Evolutionary conservation across 37 sponge, comb jelly and placozoan genomes (phyloP), one percentile per base, ranked within the genome.

Genomic region (Dysidea cf. avara): DNA sequence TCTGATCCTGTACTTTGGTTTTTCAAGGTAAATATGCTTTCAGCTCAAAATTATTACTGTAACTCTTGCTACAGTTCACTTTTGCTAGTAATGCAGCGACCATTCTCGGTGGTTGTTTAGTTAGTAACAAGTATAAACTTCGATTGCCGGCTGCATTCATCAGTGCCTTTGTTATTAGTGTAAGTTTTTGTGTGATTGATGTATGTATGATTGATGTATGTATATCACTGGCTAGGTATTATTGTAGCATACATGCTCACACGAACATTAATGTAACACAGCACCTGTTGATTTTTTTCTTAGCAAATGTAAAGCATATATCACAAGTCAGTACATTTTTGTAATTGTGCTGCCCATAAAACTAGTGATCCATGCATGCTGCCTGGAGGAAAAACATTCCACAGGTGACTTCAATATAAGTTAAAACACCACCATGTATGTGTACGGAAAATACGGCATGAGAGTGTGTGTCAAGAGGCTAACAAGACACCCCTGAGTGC

Each of bases 71-170:
- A 0, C 74, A 90, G 92, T 95, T 87, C 55, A 91, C 88, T 26
- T 95, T 95, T 81, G 96, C 96, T 31, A 90, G 91, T 63, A 95
- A 90, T 79, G 83, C 96, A 1, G 96, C 96, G 32, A 95, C 96
- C 29, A 68, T 95, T 30, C 61, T 95, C 64, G 92, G 92, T 11
- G 96, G 96, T 11, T 78, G 80, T 22, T 82, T 95, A 25, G 78
- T 88, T 2, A 86, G 75, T 20, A 83, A 79, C 64, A 56, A 37
- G 37, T 92, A 87, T 81, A 88, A 86, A 46, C 53, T 96, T 62
- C 63, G 93, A 22, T 39, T 88, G 24, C 74, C 83, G 31, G 86
- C 89, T n/a, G 86, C 79, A 9, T 87, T 90, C 62, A 61, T 92
- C 59, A 90, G 86, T 76, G 90, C 93, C 1, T 92, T 92, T 39